Percentiles rank a stretch among this genome's conserved stretches.
Evolutionary conservation across 2,888 invertebrate species (phyloP).

Genomic region (Xanthia togata): DNA sequence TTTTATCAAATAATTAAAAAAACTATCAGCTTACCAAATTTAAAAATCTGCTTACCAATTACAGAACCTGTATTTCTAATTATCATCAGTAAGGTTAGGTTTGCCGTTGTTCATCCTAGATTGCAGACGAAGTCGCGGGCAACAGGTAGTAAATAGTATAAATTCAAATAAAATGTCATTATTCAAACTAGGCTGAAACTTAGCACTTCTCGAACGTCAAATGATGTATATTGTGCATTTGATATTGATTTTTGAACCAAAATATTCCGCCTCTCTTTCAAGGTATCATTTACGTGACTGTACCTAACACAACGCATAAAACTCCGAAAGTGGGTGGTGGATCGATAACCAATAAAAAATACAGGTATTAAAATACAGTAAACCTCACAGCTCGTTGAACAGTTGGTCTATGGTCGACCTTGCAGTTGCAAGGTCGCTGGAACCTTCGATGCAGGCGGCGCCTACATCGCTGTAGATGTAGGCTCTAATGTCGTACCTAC

Average conservation of each 20-base stretch:
- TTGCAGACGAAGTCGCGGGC: too few species aligned
- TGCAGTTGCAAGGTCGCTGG: background rate
- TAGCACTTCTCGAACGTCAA: too few species aligned
- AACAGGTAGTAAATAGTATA: too few species aligned
- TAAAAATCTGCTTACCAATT: too few species aligned
- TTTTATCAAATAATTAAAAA: too few species aligned
- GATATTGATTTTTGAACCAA: conserved; percentile 22
- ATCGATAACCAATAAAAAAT: conserved; percentile 34
- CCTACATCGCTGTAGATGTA: background rate
- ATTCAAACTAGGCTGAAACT: too few species aligned
- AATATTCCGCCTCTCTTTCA: background rate
- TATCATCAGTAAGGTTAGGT: too few species aligned
- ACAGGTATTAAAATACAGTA: background rate
- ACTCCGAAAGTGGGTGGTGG: background rate
- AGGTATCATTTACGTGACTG: background rate
- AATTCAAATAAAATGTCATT: too few species aligned
- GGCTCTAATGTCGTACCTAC: background rate
- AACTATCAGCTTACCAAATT: too few species aligned
- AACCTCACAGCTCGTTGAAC: background rate
- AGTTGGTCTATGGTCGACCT: conserved; percentile 3
- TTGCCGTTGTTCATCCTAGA: too few species aligned
- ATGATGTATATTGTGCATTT: conserved; percentile 1
- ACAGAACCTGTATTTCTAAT: too few species aligned
- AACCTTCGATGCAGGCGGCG: conserved; percentile 16
- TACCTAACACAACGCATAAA: conserved; percentile 1